Base-by-base conservation (phyloP, 1,140 invertebrate species). In the Leptinotarsa defecta region DNA sequence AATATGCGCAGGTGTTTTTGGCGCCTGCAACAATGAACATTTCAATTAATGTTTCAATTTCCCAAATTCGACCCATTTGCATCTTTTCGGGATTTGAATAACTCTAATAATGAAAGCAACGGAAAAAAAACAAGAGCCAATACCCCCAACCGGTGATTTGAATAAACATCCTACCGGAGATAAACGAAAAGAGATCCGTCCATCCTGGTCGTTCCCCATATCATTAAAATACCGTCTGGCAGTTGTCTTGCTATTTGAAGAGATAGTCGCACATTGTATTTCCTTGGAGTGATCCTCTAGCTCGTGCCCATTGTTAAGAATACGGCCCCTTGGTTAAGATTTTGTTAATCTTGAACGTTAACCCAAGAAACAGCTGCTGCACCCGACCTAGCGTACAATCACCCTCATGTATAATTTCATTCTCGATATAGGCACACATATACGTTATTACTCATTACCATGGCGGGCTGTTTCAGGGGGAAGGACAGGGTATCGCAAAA, bases 271-370 rank as follows among this genome's bases (percentile, higher is more conserved):
- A 70, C 68, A 70, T 70, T 70, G 68, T 70, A 49, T 70, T 70
- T 70, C 68, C 68, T 70, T 70, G 68, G 68, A 48, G 48, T 70
- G 68, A 70, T 70, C 48, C 68, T 70, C 22, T 52, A 70, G 68
- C 68, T 70, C 68, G 68, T 70, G 68, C 68, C 68, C 68, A 27
- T 48, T 70, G 43, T 27, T 70, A 3, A 70, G 48, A 43, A n/a
- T 20, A 22, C 13, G 63, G 68, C 68, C 34, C 68, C 68, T 43
- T 49, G 19, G 34, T 20, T 20, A 34, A 52, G 48, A 43, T 34
- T 70, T 70, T 70, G 68, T 70, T 43, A 70, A 70, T 70, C 68
- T 70, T 70, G 68, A 70, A 70, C 68, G 68, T 70, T 70, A 70
- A 49, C 68, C 68, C 48, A 70, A 48, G 68, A 70, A n/a, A 49